A percentile compares a stretch with the other conserved stretches of the same genome.
These are phyloP conservation scores for Dipodomys ordii DNA, from an alignment of 2,113 vertebrate species.

Conservation along the genomic window DNA sequence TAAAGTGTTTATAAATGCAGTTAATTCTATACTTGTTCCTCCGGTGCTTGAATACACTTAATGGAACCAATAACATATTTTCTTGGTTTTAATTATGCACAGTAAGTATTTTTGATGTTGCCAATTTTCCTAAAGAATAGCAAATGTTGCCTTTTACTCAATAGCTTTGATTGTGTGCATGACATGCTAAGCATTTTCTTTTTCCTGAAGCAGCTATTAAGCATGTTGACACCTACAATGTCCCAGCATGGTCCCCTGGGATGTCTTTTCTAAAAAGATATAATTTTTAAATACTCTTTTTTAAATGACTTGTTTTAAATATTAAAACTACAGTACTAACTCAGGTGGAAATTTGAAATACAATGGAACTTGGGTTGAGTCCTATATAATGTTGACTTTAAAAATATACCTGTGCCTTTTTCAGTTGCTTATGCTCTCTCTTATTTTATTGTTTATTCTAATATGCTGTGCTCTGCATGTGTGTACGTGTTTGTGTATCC, in stretches of 20 bases:
- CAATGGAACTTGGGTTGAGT: background rate
- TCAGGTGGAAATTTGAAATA: slow-evolving; percentile 20
- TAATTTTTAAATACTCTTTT: slow-evolving; percentile 48
- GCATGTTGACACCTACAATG: slow-evolving; percentile 36
- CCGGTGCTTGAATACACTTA: slow-evolving; percentile 64
- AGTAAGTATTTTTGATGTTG: slow-evolving; percentile 72
- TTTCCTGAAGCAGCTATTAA: slow-evolving; percentile 40
- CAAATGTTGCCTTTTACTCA: slow-evolving; percentile 61
- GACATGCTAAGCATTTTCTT: slow-evolving; percentile 54
- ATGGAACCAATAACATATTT: slow-evolving; percentile 66
- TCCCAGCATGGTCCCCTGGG: background rate
- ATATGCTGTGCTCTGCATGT: background rate
- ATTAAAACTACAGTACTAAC: slow-evolving; percentile 1
- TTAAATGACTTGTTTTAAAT: slow-evolving; percentile 18
- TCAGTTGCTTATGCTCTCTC: background rate
- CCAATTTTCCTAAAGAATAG: slow-evolving; percentile 77
- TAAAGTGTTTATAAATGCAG: slow-evolving; percentile 69
- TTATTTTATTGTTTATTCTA: background rate
- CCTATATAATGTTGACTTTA: background rate
- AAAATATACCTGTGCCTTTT: background rate
- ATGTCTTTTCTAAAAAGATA: slow-evolving; percentile 13
- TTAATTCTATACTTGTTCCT: slow-evolving; percentile 66
- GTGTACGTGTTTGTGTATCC: background rate
- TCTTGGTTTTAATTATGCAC: slow-evolving; percentile 75
- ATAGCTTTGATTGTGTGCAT: slow-evolving; percentile 71